Evolutionary conservation across 1,140 invertebrate genomes (phyloP), one percentile per base, ranked within the genome.

Genomic region (Venustaconcha ellipsiformis): DNA sequence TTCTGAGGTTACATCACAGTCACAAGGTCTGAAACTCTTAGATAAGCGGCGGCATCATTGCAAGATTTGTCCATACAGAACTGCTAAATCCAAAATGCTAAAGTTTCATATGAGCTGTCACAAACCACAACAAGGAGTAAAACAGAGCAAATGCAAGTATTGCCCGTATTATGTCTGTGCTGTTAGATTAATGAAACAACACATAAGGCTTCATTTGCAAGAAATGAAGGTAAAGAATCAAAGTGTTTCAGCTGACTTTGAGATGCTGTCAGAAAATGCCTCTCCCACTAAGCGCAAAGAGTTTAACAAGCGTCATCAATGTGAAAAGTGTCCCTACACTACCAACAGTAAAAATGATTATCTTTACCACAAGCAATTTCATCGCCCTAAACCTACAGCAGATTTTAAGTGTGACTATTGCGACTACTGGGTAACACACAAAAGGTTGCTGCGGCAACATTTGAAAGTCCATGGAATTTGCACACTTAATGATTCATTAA

Each of bases 341-440:
- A 84, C 84, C 48, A 94, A 95, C 83, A 95, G 94, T 84, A 95
- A 95, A 87, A 94, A 94, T 62, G 95, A 96, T 86, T 95, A 94
- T 83, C 92, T 94, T 78, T 95, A 96, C 87, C 95, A 96, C 82
- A 94, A 94, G 80, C 95, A 96, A 86, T 95, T 96, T 84, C 95
- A 97, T 85, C 92, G 94, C 60, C 92, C 94, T 12, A 92, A 93
- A 69, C 80, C 84, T 14, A 80, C 84, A n/a, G 86, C 87, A 37
- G 93, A 93, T 37, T 96, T 94, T 88, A 94, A 95, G 87, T 96
- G 95, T 88, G 92, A 92, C 1, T 90, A 93, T 72, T 97, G 95
- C 88, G 93, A 94, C 76, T 97, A 96, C 84, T 95, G 94, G 86
- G 95, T 95, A 1, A 94, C 93, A 55, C 94, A 94, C 86, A 92